phyloP scores from a whole-genome alignment of 1,140 invertebrate genomes.

The Ceratoteleas bidentatus region DNA sequence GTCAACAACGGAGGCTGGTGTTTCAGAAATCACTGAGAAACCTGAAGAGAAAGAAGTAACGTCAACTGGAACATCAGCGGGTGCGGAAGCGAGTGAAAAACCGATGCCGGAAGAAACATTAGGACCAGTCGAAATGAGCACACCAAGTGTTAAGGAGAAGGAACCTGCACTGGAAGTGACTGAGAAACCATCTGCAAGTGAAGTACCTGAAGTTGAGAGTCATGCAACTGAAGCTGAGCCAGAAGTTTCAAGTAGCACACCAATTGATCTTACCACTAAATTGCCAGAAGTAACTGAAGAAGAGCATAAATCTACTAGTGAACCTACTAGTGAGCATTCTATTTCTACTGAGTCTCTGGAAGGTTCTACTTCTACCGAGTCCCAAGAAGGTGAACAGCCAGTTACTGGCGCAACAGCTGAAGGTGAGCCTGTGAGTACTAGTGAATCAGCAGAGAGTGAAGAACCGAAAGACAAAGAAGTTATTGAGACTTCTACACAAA shows the following conservation, averaged over 20 bases:
- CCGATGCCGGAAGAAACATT: background rate
- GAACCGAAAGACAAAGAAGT: no score
- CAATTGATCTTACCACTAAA: conserved; percentile 11
- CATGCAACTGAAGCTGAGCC: conserved; percentile 38
- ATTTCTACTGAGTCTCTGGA: no score
- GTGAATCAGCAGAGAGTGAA: conserved; percentile 19
- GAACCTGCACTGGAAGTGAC: conserved; percentile 25
- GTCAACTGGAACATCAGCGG: conserved; percentile 46
- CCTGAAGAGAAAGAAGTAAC: conserved; percentile 49
- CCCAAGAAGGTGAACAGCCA: no score
- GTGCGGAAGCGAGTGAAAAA: conserved; percentile 33
- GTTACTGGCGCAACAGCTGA: no score
- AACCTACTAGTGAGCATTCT: conserved; percentile 45
- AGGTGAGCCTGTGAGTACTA: background rate
- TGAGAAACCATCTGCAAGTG: conserved; percentile 40
- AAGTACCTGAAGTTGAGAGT: conserved; percentile 30
- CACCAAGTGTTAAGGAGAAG: conserved; percentile 19
- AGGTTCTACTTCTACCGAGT: no score
- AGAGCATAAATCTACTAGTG: conserved; percentile 10
- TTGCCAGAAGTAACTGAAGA: conserved; percentile 5
- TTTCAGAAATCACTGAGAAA: conserved; percentile 34
- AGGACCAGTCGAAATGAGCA: conserved; percentile 5
- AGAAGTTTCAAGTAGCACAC: conserved; percentile 8
- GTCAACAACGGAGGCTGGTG: conserved; percentile 64
- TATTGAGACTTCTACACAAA: conserved; percentile 25